Conservation (phyloP, 1,140 invertebrate genomes). For the Notospermus geniculatus region DNA sequence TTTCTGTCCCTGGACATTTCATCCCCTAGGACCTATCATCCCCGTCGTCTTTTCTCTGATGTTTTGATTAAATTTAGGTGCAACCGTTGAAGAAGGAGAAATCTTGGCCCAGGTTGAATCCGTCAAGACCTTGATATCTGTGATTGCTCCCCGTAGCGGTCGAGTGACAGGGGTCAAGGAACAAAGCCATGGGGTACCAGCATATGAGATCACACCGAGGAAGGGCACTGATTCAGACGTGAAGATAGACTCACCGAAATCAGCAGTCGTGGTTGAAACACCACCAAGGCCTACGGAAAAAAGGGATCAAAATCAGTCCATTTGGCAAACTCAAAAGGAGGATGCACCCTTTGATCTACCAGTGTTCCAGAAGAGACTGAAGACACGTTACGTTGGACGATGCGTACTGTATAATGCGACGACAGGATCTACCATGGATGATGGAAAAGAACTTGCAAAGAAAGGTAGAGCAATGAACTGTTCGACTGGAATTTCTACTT, state of each 20-base stretch:
- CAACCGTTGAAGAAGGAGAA: not conserved
- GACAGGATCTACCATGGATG: conserved; percentile 37
- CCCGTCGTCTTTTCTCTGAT: no score
- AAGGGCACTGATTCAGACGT: not conserved
- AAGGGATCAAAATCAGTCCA: conserved; percentile 21
- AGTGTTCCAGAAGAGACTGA: no score
- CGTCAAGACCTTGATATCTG: not conserved
- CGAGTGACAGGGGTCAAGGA: not conserved
- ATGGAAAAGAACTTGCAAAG: conserved; percentile 24
- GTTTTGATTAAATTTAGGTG: not conserved
- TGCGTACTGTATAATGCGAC: conserved; percentile 19
- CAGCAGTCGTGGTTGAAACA: not conserved
- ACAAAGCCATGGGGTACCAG: not conserved
- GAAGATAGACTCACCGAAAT: not conserved
- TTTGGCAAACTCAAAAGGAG: no score
- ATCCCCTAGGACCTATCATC: no score
- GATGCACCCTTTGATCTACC: no score
- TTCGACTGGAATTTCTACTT: no score
- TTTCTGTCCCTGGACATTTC: not conserved
- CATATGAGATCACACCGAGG: conserved; percentile 2
- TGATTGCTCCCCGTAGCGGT: not conserved
- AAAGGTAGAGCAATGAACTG: conserved; percentile 15
- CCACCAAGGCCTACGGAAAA: not conserved
- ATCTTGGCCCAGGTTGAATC: not conserved
- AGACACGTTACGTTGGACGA: no score